Evolutionary conservation across 2,113 vertebrate genomes (phyloP).

Genomic region (Neotragus pygmaeus): DNA sequence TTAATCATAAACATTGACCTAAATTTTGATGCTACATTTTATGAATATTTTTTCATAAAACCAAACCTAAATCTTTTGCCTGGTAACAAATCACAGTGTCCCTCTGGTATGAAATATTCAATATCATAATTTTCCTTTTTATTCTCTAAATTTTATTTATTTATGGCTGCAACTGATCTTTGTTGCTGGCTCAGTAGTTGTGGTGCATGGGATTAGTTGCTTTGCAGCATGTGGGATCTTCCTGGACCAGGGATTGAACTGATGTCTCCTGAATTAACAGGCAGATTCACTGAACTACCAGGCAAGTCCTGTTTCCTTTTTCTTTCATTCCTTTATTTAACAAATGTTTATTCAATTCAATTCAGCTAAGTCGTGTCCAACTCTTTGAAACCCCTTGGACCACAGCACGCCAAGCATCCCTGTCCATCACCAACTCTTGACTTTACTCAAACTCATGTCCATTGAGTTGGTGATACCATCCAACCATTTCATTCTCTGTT

Average conservation of each 20-base stretch:
- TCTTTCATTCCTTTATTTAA: not conserved
- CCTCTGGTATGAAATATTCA: not conserved
- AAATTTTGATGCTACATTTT: not conserved
- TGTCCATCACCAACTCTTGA: not conserved
- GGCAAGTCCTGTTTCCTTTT: not conserved
- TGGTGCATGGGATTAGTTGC: not conserved
- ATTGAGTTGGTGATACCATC: not conserved
- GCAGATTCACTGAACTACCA: not conserved
- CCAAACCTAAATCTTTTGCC: not conserved
- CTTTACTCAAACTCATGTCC: not conserved
- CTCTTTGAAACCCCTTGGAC: not conserved
- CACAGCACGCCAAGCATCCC: not conserved
- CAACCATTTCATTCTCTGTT: not conserved
- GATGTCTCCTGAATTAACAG: not conserved
- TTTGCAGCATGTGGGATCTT: not conserved
- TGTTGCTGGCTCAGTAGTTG: not conserved
- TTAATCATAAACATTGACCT: not conserved
- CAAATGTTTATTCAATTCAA: not conserved
- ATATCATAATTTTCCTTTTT: not conserved
- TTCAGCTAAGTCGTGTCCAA: not conserved
- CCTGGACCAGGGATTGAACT: not conserved
- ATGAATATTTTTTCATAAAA: not conserved
- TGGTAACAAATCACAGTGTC: not conserved
- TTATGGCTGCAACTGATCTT: not conserved
- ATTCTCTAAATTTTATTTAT: not conserved